Conservation (phyloP, 2,888 invertebrate species). For the Rotaria macrura region DNA sequence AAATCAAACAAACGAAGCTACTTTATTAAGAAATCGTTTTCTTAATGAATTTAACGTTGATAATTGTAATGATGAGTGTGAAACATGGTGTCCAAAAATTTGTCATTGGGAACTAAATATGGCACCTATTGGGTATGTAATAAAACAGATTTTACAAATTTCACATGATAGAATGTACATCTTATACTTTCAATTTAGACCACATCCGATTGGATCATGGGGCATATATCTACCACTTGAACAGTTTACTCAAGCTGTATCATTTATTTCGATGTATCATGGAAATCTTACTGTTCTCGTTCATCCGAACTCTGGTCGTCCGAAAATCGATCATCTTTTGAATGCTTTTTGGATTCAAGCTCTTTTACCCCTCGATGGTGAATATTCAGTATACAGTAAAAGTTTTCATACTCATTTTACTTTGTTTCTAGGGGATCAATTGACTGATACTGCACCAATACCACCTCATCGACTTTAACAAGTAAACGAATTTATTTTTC, state of each 20-base stretch:
- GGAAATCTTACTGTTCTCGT: neutral
- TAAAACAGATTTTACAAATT: neutral
- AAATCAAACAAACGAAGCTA: neutral
- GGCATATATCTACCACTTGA: neutral
- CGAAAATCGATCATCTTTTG: neutral
- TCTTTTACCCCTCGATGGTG: neutral
- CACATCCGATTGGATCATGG: conserved; percentile 20
- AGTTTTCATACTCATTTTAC: too few species aligned
- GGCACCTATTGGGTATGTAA: neutral
- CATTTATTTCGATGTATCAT: neutral
- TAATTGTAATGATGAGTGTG: neutral
- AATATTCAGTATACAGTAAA: neutral
- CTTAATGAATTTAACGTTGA: neutral
- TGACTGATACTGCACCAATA: neutral
- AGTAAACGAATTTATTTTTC: neutral
- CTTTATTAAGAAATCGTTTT: neutral
- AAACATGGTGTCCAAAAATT: conserved; percentile 2
- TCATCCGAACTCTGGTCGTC: conserved; percentile 13
- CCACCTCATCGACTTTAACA: neutral
- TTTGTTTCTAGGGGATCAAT: neutral
- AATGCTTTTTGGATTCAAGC: conserved; percentile 19
- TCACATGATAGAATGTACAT: too few species aligned
- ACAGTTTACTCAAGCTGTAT: neutral
- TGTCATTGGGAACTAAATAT: conserved; percentile 2
- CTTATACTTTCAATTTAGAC: neutral